Evolutionary conservation across 2,888 invertebrate genomes (phyloP).

Genomic region (Philhelius pedissequus): DNA sequence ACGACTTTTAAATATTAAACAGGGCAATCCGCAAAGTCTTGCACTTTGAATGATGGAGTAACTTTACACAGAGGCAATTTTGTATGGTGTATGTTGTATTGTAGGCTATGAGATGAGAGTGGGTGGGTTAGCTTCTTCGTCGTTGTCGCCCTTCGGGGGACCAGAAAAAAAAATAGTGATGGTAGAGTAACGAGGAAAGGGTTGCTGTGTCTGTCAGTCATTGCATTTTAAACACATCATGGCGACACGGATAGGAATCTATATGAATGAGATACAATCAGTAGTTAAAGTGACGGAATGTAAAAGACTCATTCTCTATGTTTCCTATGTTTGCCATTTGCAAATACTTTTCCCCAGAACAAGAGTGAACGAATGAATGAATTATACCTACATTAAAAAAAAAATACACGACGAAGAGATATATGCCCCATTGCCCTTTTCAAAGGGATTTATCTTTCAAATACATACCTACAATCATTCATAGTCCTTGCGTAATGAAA

Average conservation of each 20-base stretch:
- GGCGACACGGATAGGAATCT: conserved; percentile 60
- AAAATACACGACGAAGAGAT: not conserved
- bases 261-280: conserved; percentile 18
- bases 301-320: conserved; percentile 41
- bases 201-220: conserved; percentile 57
- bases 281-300: conserved; percentile 56
- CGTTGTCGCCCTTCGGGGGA: not conserved
- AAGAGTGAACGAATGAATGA: not conserved
- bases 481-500: conserved; percentile 16
- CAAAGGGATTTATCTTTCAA: conserved; percentile 29
- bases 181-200: not conserved
- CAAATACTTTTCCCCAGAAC: conserved; percentile 33
- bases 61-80: conserved; percentile 5
- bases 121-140: not conserved
- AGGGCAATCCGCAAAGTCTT: conserved; percentile 59
- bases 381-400: not conserved
- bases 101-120: not conserved
- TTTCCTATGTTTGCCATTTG: conserved; percentile 48
- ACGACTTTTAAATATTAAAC: conserved; percentile 67
- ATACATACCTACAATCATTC: not conserved
- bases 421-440: conserved; percentile 41
- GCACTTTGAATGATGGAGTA: conserved; percentile 40
- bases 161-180: not conserved
- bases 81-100: not conserved
- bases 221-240: conserved; percentile 63